Base-by-base conservation (phyloP, 2,113 vertebrate genomes). In the Mobula hypostoma region DNA sequence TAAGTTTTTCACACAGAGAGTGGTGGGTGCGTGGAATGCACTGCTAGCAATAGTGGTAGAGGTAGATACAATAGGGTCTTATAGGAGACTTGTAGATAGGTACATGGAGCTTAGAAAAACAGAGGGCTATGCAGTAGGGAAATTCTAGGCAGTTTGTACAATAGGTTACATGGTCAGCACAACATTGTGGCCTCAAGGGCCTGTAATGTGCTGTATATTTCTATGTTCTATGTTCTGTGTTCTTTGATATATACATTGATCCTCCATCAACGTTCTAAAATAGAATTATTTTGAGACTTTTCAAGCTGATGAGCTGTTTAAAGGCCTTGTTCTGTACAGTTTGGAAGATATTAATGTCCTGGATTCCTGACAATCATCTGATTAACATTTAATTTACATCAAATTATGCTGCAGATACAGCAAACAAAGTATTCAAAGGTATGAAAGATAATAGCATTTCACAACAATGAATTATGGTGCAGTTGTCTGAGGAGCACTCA, bases 351-450 rank as follows among this genome's bases (percentile, higher is more conserved):
- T 88, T n/a, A 11, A 61, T 61, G 24, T 58, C 24, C 29, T 61
- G 61, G 24, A 29, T 85, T 85, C 27, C 82, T 61, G 82, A 61
- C 48, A 61, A 58, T 29, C 24, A 36, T 56, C 7, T 19, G 40
- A 83, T 83, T 83, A 83, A 83, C 21, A 85, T 85, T 85, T 56
- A 85, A 85, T 61, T 61, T 85, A 85, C 82, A 85, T 29, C n/a
- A 27, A 85, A 61, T 61, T 61, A 27, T 61, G 24, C 82, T 58
- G 27, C 56, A 61, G 24, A 61, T 61, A 61, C 12, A 58, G 24
- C 82, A 61, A 21, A 27, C 56, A 24, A 58, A 85, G 82, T 61
- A 27, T 85, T 85, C 27, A 58, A 85, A 85, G 82, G 24, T 85
- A 61, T 48, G 58, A 85, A 85, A 85, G 82, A 24, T 85, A 12